Evolutionary conservation across 2,797 vertebrate genomes (phyloP), one percentile per base, ranked within the genome.

Genomic region (Urocyon cinereoargenteus): DNA sequence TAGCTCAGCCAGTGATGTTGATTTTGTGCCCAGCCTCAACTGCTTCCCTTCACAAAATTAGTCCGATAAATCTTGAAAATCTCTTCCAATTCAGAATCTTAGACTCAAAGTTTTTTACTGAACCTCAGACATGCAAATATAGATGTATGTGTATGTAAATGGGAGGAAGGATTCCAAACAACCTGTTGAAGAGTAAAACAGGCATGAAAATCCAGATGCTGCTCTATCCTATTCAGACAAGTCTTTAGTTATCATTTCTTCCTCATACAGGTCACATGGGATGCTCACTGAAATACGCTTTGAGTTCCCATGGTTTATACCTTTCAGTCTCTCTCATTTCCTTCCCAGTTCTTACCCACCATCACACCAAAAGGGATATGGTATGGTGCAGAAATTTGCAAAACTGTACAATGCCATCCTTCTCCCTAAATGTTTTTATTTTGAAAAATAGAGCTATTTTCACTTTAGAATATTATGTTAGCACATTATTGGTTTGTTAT

Each of bases 361-460:
- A 5, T 34, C 66, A 73, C 1, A 57, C 15, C 14, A 77, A 45
- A 88, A 78, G 53, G 75, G 7, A 14, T 28, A 28, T 2, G 22
- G 2, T 13, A 22, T 7, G 66, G 9, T 22, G 21, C 34, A 45
- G 73, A 91, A 61, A 64, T 36, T 9, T 66, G 12, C n/a, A 78
- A 83, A 96, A 88, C n/a, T 88, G 0, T 49, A 86, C 64, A 34
- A 81, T 31, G 45, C 0, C 59, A 68, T 75, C 49, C 45, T 59
- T 79, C 87, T 96, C 28, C 40, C 61, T 68, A 61, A 40, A 26
- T 49, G 13, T 84, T 77, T 92, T 81, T 40, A 40, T 66, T 62
- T 79, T 73, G n/a, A 90, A 10, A 88, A 89, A 97, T 75, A 90
- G 4, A 90, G 53, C 15, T 66, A 34, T 95, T 95, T 94, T 97